Evolutionary conservation across 2,888 invertebrate genomes (phyloP).

Genomic region (Steinernema carpocapsae): DNA sequence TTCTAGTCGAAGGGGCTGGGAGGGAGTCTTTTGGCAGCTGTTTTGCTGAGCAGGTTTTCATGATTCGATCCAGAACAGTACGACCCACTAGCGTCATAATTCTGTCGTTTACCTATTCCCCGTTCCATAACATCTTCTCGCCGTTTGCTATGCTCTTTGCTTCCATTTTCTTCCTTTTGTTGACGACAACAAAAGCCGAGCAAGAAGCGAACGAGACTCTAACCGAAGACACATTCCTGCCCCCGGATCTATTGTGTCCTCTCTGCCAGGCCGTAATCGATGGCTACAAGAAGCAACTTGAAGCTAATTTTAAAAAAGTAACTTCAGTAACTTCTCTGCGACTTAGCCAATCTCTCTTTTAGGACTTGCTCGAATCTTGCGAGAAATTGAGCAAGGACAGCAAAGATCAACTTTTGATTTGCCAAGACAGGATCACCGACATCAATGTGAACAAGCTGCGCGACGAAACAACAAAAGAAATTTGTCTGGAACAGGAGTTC

Average conservation of each 20-base stretch:
- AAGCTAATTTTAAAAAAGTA: constrained; percentile 10
- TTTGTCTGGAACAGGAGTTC: constrained; percentile 14
- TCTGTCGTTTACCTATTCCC: constrained; percentile 25
- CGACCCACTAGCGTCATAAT: constrained; percentile 24
- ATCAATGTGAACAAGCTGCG: constrained; percentile 22
- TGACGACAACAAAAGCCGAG: not conserved
- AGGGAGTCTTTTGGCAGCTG: constrained; percentile 6
- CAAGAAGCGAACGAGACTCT: not conserved
- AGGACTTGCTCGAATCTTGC: constrained; percentile 13
- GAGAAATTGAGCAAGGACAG: constrained; percentile 14
- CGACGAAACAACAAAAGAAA: not conserved
- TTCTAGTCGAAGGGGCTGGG: constrained; percentile 18
- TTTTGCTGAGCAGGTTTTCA: constrained; percentile 32
- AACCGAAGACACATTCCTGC: not conserved
- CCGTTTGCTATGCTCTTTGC: constrained; percentile 1
- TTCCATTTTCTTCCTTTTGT: not conserved
- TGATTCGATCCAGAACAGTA: constrained; percentile 32
- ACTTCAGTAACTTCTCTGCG: not conserved
- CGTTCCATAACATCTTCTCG: not conserved
- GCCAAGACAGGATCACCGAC: constrained; percentile 9
- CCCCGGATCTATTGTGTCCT: constrained; percentile 2
- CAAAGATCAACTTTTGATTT: constrained; percentile 21
- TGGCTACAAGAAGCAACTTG: constrained; percentile 3
- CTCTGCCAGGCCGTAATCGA: constrained; percentile 8
- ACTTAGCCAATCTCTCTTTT: not conserved